These are phyloP conservation scores for Sylvia atricapilla DNA, from an alignment of 2,113 vertebrate species.

Conservation along the genomic window DNA sequence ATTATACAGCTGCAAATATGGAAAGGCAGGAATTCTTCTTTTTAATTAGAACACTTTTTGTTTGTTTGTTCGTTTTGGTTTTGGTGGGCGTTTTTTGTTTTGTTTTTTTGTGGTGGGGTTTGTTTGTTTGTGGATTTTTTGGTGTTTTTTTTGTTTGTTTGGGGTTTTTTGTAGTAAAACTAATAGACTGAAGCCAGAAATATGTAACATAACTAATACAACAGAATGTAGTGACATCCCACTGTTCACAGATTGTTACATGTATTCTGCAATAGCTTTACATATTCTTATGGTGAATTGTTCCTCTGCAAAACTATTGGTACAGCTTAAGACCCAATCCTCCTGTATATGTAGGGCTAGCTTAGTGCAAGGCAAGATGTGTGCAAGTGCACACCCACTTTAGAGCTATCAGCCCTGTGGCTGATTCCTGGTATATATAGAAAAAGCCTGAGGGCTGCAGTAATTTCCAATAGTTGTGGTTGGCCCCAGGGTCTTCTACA, in stretches of 20 bases:
- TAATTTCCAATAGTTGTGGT: slow-evolving; percentile 27
- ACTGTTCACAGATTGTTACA: neutral
- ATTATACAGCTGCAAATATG: neutral
- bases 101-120: too few species aligned
- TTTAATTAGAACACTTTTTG: neutral
- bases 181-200: neutral
- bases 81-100: too few species aligned
- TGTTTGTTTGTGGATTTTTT: too few species aligned
- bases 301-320: neutral
- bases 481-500: neutral
- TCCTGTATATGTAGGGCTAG: neutral
- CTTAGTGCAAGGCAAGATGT: neutral
- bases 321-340: neutral
- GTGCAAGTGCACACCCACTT: neutral
- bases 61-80: neutral
- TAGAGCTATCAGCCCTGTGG: neutral
- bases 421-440: neutral
- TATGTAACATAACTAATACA: neutral
- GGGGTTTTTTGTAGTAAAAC: neutral
- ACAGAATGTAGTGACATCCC: neutral
- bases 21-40: neutral
- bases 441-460: neutral
- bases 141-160: neutral
- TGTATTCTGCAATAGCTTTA: neutral
- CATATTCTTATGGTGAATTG: neutral